Base-by-base conservation (phyloP, 1,140 invertebrate genomes). In the Cydia splendana region DNA sequence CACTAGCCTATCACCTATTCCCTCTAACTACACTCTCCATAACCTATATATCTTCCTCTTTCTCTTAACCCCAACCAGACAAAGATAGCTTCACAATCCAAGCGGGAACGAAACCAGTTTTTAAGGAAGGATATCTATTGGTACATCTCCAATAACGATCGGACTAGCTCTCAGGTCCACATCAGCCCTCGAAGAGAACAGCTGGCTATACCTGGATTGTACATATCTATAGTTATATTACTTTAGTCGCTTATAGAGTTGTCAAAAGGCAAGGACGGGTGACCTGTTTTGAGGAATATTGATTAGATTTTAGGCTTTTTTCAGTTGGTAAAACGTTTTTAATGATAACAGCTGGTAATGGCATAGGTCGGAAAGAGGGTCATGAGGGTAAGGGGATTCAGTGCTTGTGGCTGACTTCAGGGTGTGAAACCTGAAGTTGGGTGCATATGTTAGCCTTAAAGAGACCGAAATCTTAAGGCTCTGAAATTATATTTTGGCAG, bases 71-170 rank as follows among this genome's bases (percentile, higher is more conserved):
- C 73, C 4, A 7, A 53, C 45, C 20, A 45, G 67, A 71, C 0
- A 71, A 20, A 71, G 67, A 71, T n/a, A 42, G 67, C 15, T 38
- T 10, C 15, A 38, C 2, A 12, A 42, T 9, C n/a, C 67, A 18
- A 12, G 4, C 13, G n/a, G 38, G 5, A 2, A 9, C n/a, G 1
- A 20, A 15, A 5, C 5, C 24, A 4, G 30, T 42, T 42, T 38
- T 5, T 4, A 6, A 71, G 18, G 15, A 34, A 38, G 34, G 30
- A 71, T 18, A 18, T 18, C 67, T 34, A n/a, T 71, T 34, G 67
- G 67, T 71, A 71, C 9, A 13, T 42, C 34, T 42, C 34, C 67
- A 71, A 71, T 71, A 71, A 71, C 67, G 67, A 71, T 71, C 67
- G 67, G 30, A 18, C 30, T 71, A 12, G 12, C 13, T n/a, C 15